These are phyloP conservation scores for Macrotus californicus DNA, from an alignment of 2,113 vertebrate genomes.

Conservation along the genomic window DNA sequence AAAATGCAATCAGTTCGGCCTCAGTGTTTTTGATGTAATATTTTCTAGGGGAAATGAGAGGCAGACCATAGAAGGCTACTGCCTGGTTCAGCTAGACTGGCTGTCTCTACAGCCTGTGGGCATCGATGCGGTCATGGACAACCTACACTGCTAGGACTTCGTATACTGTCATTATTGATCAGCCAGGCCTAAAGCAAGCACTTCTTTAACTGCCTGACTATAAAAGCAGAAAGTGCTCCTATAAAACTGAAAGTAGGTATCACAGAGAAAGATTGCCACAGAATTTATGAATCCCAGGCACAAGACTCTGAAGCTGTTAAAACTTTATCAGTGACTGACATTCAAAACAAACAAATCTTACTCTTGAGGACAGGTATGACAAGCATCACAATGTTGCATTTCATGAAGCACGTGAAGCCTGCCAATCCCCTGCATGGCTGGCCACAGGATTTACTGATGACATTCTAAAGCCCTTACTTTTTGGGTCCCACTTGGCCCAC, in stretches of 20 bases:
- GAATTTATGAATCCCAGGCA: conserved; percentile 41
- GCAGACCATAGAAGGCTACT: conserved; percentile 1
- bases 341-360: conserved; percentile 50
- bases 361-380: conserved; percentile 22
- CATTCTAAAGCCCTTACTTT: conserved; percentile 86
- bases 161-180: conserved; percentile 39
- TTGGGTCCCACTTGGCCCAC: conserved; percentile 98
- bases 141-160: not conserved
- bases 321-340: not conserved
- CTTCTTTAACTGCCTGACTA: not conserved
- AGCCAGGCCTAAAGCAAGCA: conserved; percentile 23
- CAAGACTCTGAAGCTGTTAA: not conserved
- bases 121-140: not conserved
- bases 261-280: not conserved
- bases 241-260: conserved; percentile 31
- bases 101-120: not conserved
- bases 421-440: not conserved
- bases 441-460: not conserved
- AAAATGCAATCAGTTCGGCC: not conserved
- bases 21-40: conserved; percentile 11
- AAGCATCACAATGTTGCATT: not conserved
- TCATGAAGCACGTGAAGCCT: not conserved
- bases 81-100: conserved; percentile 19
- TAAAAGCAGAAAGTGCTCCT: conserved; percentile 39
- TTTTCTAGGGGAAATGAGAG: conserved; percentile 20